These are phyloP conservation scores for Jordanella pulchra DNA, from an alignment of 2,797 vertebrate genomes.

Conservation along the genomic window DNA sequence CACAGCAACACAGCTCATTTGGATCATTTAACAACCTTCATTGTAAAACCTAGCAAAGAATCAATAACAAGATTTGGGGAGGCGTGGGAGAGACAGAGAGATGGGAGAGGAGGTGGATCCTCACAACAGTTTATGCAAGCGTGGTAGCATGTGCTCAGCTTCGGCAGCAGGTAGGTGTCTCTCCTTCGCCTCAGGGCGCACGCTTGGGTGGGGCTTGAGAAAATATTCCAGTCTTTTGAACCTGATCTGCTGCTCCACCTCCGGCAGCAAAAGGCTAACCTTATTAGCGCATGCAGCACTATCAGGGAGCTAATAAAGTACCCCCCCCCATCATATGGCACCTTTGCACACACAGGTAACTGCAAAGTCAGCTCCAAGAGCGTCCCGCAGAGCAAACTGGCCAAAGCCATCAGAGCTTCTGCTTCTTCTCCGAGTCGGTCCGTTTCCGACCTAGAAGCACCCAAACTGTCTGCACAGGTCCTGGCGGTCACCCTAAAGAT, in stretches of 20 bases:
- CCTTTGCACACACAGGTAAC: conserved; percentile 33
- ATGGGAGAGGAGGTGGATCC: conserved; percentile 16
- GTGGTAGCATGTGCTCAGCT: conserved; percentile 46
- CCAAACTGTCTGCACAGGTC: conserved; percentile 44
- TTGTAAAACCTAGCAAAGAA: conserved; percentile 67
- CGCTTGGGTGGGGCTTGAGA: conserved; percentile 78
- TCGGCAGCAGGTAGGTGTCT: conserved; percentile 74
- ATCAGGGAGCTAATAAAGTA: conserved; percentile 30
- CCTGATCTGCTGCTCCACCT: conserved; percentile 27
- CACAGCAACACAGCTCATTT: conserved; percentile 70
- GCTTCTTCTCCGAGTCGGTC: conserved; percentile 25
- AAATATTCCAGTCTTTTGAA: conserved; percentile 71
- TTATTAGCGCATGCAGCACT: conserved; percentile 21
- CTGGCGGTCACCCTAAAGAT: conserved; percentile 62
- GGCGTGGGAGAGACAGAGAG: neutral
- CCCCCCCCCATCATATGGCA: conserved; percentile 11
- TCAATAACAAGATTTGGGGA: conserved; percentile 67
- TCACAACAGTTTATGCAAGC: conserved; percentile 49
- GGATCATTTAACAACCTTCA: conserved; percentile 69
- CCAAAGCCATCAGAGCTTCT: conserved; percentile 52
- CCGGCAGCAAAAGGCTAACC: conserved; percentile 13
- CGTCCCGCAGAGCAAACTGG: conserved; percentile 51
- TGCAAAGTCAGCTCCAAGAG: conserved; percentile 71
- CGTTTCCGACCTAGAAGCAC: conserved; percentile 26
- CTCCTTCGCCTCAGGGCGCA: conserved; percentile 76